phyloP scores from a whole-genome alignment of 2,888 invertebrate species.

The Thymelicus lineola region DNA sequence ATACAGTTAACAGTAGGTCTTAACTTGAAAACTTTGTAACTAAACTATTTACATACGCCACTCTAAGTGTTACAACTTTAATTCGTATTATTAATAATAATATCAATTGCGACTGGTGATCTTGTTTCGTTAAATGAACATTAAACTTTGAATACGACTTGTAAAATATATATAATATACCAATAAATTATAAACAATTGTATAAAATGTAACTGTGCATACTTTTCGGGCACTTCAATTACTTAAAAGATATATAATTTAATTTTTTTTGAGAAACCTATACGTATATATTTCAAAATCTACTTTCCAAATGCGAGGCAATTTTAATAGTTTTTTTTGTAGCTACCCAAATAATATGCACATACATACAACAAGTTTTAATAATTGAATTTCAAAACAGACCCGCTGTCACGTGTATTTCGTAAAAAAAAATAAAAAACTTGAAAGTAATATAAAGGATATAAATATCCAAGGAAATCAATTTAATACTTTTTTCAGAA shows the following conservation, averaged over 20 bases:
- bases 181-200: slow-evolving; percentile 11
- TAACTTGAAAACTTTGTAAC: slow-evolving; percentile 64
- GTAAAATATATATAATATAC: slow-evolving; percentile 14
- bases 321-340: slow-evolving; percentile 76
- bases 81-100: slow-evolving; percentile 40
- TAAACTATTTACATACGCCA: slow-evolving; percentile 67
- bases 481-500: slow-evolving; percentile 52
- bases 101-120: slow-evolving; percentile 33
- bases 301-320: slow-evolving; percentile 85
- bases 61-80: slow-evolving; percentile 38
- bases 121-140: slow-evolving; percentile 3
- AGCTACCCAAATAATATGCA: slow-evolving; percentile 68
- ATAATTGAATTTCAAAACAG: slow-evolving; percentile 54
- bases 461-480: slow-evolving; percentile 43
- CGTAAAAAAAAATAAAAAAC: slow-evolving; percentile 53
- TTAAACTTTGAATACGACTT: slow-evolving; percentile 21
- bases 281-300: slow-evolving; percentile 80
- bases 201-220: slow-evolving; percentile 53
- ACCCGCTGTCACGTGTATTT: slow-evolving; percentile 78
- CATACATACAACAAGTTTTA: slow-evolving; percentile 52
- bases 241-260: slow-evolving; percentile 76
- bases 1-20: slow-evolving; percentile 82
- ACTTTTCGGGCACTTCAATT: slow-evolving; percentile 63
- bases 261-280: slow-evolving; percentile 78
- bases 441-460: slow-evolving; percentile 18